Evolutionary conservation across 2,797 vertebrate species (phyloP).

Genomic region (Myotis planiceps): DNA sequence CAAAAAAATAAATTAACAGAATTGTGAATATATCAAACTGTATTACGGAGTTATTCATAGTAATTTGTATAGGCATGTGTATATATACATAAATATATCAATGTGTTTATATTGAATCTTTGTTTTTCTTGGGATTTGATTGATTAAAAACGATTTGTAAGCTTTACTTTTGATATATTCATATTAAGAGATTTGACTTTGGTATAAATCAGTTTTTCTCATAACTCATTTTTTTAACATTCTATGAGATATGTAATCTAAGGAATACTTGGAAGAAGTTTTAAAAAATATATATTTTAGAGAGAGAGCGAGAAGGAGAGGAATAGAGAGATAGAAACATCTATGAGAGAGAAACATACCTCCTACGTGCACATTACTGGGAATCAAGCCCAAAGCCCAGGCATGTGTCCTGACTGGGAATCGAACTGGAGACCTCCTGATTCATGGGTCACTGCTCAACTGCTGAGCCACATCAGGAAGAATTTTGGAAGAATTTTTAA

Average conservation of each 20-base stretch:
- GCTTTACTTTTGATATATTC: neutral
- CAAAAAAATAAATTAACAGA: neutral
- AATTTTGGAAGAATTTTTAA: conserved; percentile 24
- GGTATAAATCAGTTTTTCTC: neutral
- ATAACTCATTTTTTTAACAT: conserved; percentile 6
- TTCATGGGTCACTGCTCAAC: neutral
- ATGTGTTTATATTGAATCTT: neutral
- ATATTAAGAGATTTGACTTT: conserved; percentile 37
- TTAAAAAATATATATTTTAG: neutral
- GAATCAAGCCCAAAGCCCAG: neutral
- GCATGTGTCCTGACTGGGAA: neutral
- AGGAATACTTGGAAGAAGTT: conserved; percentile 1
- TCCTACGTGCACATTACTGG: too few species aligned
- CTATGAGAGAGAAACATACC: neutral
- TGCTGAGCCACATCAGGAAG: neutral
- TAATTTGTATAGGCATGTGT: neutral
- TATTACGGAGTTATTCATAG: conserved; percentile 25
- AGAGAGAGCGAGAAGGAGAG: neutral
- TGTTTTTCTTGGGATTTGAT: neutral
- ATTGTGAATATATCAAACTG: conserved; percentile 12
- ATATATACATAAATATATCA: neutral
- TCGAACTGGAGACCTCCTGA: neutral
- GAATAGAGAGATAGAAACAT: neutral
- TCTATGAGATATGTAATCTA: neutral
- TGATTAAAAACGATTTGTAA: conserved; percentile 12